These are phyloP conservation scores for Drosophila recens DNA, from an alignment of 2,888 invertebrate genomes.

Conservation along the genomic window DNA sequence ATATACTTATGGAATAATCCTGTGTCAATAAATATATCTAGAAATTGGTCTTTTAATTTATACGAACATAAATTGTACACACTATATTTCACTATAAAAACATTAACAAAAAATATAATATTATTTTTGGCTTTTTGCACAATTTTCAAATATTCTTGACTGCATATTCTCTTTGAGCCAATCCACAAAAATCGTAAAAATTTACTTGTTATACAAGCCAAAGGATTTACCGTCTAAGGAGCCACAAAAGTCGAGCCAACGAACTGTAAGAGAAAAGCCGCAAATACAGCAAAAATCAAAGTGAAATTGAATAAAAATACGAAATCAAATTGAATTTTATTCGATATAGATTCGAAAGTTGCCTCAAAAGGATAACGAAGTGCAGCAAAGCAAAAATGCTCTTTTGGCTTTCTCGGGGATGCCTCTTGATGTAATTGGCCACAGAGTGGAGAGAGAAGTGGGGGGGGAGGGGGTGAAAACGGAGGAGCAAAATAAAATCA, in stretches of 20 bases:
- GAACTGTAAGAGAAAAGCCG: slow-evolving; percentile 34
- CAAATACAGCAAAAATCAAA: slow-evolving; percentile 66
- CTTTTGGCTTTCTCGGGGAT: slow-evolving; percentile 2
- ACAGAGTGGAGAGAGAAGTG: background rate
- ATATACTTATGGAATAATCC: too few relatives aligned
- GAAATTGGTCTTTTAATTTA: background rate
- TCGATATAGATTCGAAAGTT: slow-evolving; percentile 41
- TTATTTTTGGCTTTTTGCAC: background rate
- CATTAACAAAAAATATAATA: too few relatives aligned
- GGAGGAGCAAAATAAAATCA: slow-evolving; percentile 31
- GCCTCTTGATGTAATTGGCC: slow-evolving; percentile 51
- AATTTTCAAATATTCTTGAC: background rate
- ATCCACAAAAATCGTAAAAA: slow-evolving; percentile 1
- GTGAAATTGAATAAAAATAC: slow-evolving; percentile 76
- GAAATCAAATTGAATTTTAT: slow-evolving; percentile 70
- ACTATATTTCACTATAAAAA: background rate
- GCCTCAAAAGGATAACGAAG: slow-evolving; percentile 24
- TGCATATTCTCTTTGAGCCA: slow-evolving; percentile 13
- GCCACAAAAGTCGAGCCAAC: slow-evolving; percentile 36
- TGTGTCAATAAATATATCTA: too few relatives aligned
- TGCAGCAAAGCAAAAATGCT: slow-evolving; percentile 17
- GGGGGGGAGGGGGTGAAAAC: background rate
- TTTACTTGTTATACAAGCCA: slow-evolving; percentile 7
- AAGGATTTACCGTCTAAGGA: slow-evolving; percentile 13
- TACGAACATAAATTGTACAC: background rate